Percentiles rank a stretch among this genome's conserved stretches.
phyloP scores from a whole-genome alignment of 2,797 vertebrate genomes.

The Darevskia mixta region DNA sequence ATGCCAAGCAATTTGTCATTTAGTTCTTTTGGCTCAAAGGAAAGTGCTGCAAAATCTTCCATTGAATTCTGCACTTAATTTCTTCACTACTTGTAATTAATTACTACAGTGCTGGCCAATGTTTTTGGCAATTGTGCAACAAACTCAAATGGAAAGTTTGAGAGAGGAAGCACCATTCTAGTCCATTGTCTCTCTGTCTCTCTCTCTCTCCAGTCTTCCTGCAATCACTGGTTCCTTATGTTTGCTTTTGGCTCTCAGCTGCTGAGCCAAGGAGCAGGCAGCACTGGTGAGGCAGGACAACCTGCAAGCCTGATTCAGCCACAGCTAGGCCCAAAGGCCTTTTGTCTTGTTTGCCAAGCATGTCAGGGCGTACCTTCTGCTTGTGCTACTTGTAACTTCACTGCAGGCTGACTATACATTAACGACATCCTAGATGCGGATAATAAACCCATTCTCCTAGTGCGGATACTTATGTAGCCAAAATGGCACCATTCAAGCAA shows the following conservation, averaged over 20 bases:
- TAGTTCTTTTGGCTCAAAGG: not conserved
- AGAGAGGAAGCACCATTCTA: not conserved
- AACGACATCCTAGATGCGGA: not conserved
- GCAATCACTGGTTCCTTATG: not conserved
- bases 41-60: slow-evolving; percentile 11
- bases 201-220: not conserved
- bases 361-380: not conserved
- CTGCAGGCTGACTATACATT: not conserved
- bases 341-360: not conserved
- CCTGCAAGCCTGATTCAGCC: not conserved
- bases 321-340: no score
- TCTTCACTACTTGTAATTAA: slow-evolving; percentile 2
- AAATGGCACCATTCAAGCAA: not conserved
- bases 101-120: not conserved
- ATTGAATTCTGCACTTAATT: not conserved
- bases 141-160: not conserved
- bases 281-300: not conserved
- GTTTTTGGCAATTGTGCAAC: not conserved
- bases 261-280: not conserved
- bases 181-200: no score
- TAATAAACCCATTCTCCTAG: not conserved
- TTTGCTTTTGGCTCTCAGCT: not conserved
- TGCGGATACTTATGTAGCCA: not conserved
- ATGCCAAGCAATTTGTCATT: not conserved
- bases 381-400: not conserved